Evolutionary conservation across 2,888 invertebrate species (phyloP), one percentile per base, ranked within the genome.

Genomic region (Aspidiotus destructor): DNA sequence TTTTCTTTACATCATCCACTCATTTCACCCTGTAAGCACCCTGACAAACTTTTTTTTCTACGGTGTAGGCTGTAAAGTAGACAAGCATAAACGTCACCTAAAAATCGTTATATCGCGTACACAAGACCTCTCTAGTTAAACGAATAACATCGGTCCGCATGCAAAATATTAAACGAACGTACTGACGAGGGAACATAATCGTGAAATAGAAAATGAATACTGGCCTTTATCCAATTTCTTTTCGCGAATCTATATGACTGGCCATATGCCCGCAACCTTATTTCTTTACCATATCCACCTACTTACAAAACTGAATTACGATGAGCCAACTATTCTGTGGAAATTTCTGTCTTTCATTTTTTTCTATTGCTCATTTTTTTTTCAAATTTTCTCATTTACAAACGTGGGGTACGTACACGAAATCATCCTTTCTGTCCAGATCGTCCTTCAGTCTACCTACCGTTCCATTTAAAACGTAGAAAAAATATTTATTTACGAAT

Each of bases 221-320:
- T 58, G 58, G 58, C 58, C 58, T 28, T 11, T 1, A 10, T 16
- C 58, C 58, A 58, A 28, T 40, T 58, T 28, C 16, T 28, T 48
- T 48, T 58, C 16, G 17, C 15, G 17, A 54, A 28, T 28, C 28
- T 58, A 60, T 67, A 42, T 16, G 67, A 60, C 67, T 67, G 67
- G 67, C 67, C 58, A 48, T 52, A 67, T 67, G 67, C 67, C 67
- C 67, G 60, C 67, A 67, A 67, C 67, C 67, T 67, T 67, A 67
- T 67, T 67, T 67, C 67, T 48, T 67, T 60, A 67, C 58, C 42
- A 55, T 44, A 58, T 44, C 67, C 67, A 58, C 67, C 67, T 67
- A 67, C 67, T 58, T 58, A 48, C 15, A 58, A 58, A 67, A 65
- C 44, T 67, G 67, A 67, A 67, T 67, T 41, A 40, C 42, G 60